These are phyloP conservation scores for Gonocerus acuteangulatus DNA, from an alignment of 2,888 invertebrate genomes.

Conservation along the genomic window DNA sequence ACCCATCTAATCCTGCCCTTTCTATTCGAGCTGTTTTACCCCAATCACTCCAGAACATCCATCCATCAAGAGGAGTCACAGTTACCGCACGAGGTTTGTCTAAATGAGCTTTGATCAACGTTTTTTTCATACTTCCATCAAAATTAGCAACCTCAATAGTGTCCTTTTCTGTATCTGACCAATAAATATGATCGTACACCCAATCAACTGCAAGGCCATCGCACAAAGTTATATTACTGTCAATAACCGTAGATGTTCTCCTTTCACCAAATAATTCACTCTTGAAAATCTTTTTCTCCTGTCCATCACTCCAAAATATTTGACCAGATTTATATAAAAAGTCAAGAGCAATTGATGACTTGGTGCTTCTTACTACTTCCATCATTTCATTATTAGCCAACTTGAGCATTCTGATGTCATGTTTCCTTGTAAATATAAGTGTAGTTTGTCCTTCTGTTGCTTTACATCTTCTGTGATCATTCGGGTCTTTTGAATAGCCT, in stretches of 20 bases:
- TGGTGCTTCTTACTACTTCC: slow-evolving; percentile 81
- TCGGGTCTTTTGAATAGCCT: slow-evolving; percentile 78
- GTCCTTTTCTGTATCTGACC: slow-evolving; percentile 90
- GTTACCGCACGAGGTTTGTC: slow-evolving; percentile 93
- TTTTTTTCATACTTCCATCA: slow-evolving; percentile 82
- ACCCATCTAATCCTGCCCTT: slow-evolving; percentile 91
- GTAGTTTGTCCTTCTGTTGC: slow-evolving; percentile 78
- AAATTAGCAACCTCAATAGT: slow-evolving; percentile 87
- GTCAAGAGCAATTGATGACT: slow-evolving; percentile 87
- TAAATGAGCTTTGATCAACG: slow-evolving; percentile 70
- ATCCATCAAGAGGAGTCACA: slow-evolving; percentile 83
- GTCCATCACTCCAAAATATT: slow-evolving; percentile 96
- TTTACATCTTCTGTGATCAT: slow-evolving; percentile 76
- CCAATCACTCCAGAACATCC: slow-evolving; percentile 99
- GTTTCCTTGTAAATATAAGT: slow-evolving; percentile 75
- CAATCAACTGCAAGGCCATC: slow-evolving; percentile 98
- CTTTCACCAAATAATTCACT: slow-evolving; percentile 82
- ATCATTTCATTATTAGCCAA: slow-evolving; percentile 73
- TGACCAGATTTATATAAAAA: slow-evolving; percentile 86
- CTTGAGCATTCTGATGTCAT: slow-evolving; percentile 85
- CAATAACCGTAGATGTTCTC: slow-evolving; percentile 70
- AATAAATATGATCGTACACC: slow-evolving; percentile 94
- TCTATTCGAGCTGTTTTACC: slow-evolving; percentile 90
- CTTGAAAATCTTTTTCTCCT: slow-evolving; percentile 84
- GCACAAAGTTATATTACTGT: slow-evolving; percentile 76